phyloP scores from a whole-genome alignment of 2,888 invertebrate genomes.

The Abrostola triplasia region DNA sequence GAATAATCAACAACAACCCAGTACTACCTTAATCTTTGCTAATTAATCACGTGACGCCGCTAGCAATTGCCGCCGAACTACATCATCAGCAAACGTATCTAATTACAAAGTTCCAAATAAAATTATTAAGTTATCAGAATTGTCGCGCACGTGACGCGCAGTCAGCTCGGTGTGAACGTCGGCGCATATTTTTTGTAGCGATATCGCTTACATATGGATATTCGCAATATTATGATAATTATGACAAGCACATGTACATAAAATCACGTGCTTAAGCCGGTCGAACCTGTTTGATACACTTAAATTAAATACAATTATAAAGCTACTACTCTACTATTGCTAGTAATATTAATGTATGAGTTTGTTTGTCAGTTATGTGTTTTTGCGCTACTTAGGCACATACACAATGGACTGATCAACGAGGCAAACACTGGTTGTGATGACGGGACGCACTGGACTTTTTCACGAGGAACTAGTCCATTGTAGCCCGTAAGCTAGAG shows the following conservation, averaged over 20 bases:
- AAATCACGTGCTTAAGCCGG: constrained; percentile 38
- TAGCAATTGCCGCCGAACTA: not conserved
- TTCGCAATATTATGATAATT: constrained; percentile 37
- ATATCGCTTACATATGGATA: constrained; percentile 35
- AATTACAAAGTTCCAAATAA: constrained; percentile 3
- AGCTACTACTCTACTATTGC: not conserved
- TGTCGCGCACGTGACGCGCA: not conserved
- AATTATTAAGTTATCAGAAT: not conserved
- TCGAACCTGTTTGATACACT: constrained; percentile 11
- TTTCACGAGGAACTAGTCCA: too few relatives aligned
- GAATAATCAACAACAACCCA: constrained; percentile 1
- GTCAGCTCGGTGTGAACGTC: constrained; percentile 29
- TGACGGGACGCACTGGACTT: too few relatives aligned
- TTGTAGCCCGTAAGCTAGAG: too few relatives aligned
- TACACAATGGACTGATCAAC: too few relatives aligned
- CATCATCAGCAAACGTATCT: constrained; percentile 1
- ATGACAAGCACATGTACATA: constrained; percentile 32
- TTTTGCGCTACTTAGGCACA: too few relatives aligned
- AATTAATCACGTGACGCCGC: constrained; percentile 3
- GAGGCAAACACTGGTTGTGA: too few relatives aligned
- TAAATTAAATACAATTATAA: constrained; percentile 1
- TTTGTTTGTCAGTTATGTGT: not conserved
- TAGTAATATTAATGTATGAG: not conserved
- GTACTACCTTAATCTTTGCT: not conserved
- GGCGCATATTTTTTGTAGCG: constrained; percentile 20